These are phyloP conservation scores for Scaptomyza graminum DNA, from an alignment of 1,140 invertebrate species.

Conservation along the genomic window DNA sequence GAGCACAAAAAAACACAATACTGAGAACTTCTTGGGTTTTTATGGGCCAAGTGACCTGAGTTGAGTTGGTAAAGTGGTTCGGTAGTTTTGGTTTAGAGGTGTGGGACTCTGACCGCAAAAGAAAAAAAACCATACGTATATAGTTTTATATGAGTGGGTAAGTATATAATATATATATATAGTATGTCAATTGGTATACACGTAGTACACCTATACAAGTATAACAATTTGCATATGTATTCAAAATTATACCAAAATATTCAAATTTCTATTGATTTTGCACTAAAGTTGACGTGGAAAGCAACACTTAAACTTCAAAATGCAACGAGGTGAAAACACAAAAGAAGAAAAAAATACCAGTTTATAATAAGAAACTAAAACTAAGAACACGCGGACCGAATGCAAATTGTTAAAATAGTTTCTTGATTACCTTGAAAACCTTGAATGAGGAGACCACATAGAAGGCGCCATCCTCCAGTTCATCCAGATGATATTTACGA, in stretches of 20 bases:
- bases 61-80: conserved; percentile 28
- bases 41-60: conserved; percentile 72
- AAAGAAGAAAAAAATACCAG: conserved; percentile 29
- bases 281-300: conserved; percentile 60
- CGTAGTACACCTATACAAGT: conserved; percentile 14
- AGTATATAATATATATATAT: conserved; percentile 30
- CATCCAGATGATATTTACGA: conserved; percentile 91
- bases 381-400: conserved; percentile 18
- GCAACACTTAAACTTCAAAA: conserved; percentile 62
- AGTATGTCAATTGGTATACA: conserved; percentile 26
- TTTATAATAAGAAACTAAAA: conserved; percentile 15
- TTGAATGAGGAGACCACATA: conserved; percentile 96
- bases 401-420: conserved; percentile 68
- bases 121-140: conserved; percentile 52
- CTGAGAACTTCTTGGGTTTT: conserved; percentile 58
- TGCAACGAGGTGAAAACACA: conserved; percentile 25
- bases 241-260: conserved; percentile 78
- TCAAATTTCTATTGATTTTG: conserved; percentile 82
- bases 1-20: conserved; percentile 73
- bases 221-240: conserved; percentile 32
- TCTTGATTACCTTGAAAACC: conserved; percentile 94
- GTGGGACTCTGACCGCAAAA: conserved; percentile 53
- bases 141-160: conserved; percentile 49
- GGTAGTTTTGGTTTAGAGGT: conserved; percentile 22
- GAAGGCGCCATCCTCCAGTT: conserved; percentile 94